Evolutionary conservation across 2,113 vertebrate species (phyloP), one percentile per base, ranked within the genome.

Genomic region (Tupaia tana): DNA sequence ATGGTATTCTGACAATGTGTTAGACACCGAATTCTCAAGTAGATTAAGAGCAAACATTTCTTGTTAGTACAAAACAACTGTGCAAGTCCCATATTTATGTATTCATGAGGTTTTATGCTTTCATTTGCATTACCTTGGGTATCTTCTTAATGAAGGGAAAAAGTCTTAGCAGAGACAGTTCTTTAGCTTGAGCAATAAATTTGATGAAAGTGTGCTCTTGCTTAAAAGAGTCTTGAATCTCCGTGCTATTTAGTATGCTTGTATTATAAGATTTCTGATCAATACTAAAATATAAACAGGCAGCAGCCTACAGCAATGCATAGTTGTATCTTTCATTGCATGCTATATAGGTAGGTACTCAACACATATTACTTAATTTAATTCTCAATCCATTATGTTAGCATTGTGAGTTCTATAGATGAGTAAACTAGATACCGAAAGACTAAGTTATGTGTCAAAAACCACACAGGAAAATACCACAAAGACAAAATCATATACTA

Each of bases 11-110:
- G 97, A 97, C 96, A 97, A 96, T 71, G 95, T 97, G 96, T 97
- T 97, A 96, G 96, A 97, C 90, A 84, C 43, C 3, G 18, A 96
- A 94, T 96, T 97, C 89, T 96, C 91, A 98, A 97, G 86, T 95
- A 93, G 83, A 56, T 81, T 95, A 94, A 92, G 78, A 93, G 54
- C 10, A 97, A 97, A 93, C 80, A 80, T 89, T 96, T 93, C 90
- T 96, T 89, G 94, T 83, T 86, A 95, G 29, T 66, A 83, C 18
- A 80, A 79, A 95, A 88, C 78, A 96, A 96, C 83, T 66, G 20
- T 82, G 86, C 34, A 77, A 52, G 16, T 73, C 87, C 20, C 86
- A 29, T 73, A 75, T 95, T 85, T 81, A 84, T 82, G 70, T 74
- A 82, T 87, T 85, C 73, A 52, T 91, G 43, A 73, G n/a, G 43